Evolutionary conservation across 2,888 invertebrate species (phyloP), one percentile per base, ranked within the genome.

Genomic region (Ferrisia virgata): DNA sequence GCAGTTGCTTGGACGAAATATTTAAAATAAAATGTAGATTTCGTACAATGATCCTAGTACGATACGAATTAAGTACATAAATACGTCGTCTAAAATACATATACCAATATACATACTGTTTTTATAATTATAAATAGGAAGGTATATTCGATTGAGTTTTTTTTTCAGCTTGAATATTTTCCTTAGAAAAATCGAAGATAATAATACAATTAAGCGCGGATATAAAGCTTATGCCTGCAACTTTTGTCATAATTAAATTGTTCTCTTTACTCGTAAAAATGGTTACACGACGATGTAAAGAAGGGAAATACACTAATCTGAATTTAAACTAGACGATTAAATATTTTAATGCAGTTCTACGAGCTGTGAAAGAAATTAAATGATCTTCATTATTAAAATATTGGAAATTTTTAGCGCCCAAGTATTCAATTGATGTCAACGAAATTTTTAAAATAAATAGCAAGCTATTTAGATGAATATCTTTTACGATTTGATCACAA

Each of bases 401-500:
- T 18, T 53, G 8, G 11, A 53, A 53, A 53, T 22, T 53, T 22
- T 53, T 53, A 53, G 0, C 22, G 22, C 9, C 4, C 43, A 4
- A 22, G 0, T 53, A 53, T 22, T n/a, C 43, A 4, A 22, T 18
- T 53, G n/a, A n/a, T n/a, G n/a, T n/a, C n/a, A n/a, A n/a, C n/a
- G n/a, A n/a, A n/a, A n/a, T n/a, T n/a, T n/a, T n/a, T n/a, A n/a
- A n/a, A n/a, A n/a, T n/a, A n/a, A n/a, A n/a, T 47, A 15, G n/a
- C 5, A 0, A 53, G 53, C 18, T 53, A 22, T n/a, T 5, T 53
- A 36, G 8, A 36, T 6, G 8, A 36, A 36, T 4, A 53, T 47
- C n/a, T 64, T 64, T 64, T 64, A 64, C 11, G 72, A 36, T 76
- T 76, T 22, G 72, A 76, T 76, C 72, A 36, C 36, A 76, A 76